Evolutionary conservation across 2,888 invertebrate species (phyloP).

Genomic region (Meteorus cinctellus): DNA sequence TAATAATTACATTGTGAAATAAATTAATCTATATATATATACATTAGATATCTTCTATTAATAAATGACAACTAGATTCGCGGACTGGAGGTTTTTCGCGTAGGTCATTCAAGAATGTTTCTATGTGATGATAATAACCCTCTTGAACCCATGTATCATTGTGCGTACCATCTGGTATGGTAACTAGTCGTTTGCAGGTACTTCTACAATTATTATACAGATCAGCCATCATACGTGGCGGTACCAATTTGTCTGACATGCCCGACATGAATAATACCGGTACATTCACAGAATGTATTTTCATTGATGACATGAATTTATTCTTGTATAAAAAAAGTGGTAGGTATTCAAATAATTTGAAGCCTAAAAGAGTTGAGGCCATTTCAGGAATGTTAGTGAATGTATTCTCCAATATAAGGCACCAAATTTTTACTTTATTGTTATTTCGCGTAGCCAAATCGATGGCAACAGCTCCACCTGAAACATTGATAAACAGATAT

Average conservation of each 20-base stretch:
- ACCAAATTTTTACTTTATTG: conserved; percentile 87
- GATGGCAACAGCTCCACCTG: conserved; percentile 94
- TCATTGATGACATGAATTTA: conserved; percentile 85
- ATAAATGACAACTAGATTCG: conserved; percentile 61
- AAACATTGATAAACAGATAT: conserved; percentile 12
- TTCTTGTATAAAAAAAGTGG: conserved; percentile 93
- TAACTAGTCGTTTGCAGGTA: conserved; percentile 83
- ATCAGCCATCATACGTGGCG: conserved; percentile 91
- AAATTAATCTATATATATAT: conserved; percentile 32
- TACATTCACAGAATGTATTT: conserved; percentile 82
- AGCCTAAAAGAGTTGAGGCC: conserved; percentile 87
- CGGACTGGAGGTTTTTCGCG: conserved; percentile 64
- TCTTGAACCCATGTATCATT: conserved; percentile 95
- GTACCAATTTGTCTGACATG: conserved; percentile 88
- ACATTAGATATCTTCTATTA: conserved; percentile 64
- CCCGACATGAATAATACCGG: conserved; percentile 94
- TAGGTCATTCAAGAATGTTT: conserved; percentile 64
- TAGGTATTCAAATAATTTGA: conserved; percentile 82
- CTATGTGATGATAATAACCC: conserved; percentile 80
- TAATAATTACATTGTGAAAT: conserved; percentile 45
- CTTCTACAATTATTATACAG: conserved; percentile 85
- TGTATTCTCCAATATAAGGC: conserved; percentile 93
- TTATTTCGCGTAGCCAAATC: conserved; percentile 86
- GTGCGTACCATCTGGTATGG: conserved; percentile 89
- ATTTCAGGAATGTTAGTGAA: conserved; percentile 96